A percentile compares a stretch with the other conserved stretches of the same genome.
phyloP scores from a whole-genome alignment of 1,140 invertebrate species.

The Drosophila serrata region DNA sequence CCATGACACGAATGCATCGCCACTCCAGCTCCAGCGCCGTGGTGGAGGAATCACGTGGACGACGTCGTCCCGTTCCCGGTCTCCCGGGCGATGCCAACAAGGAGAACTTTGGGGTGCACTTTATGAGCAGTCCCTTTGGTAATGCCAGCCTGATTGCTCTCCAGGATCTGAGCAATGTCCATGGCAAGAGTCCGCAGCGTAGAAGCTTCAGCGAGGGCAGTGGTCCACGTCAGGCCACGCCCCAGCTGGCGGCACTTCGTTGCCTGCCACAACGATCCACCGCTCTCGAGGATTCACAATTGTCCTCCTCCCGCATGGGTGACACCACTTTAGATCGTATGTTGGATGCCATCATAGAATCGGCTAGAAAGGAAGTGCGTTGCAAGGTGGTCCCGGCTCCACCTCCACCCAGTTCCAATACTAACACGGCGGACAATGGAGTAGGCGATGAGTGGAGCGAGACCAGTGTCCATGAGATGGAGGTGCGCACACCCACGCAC shows the following conservation, averaged over 20 bases:
- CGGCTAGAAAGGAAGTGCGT: constrained; percentile 75
- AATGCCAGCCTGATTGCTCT: constrained; percentile 77
- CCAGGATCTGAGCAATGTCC: constrained; percentile 80
- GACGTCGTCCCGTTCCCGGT: constrained; percentile 27
- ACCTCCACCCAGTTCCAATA: neutral
- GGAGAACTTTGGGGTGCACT: constrained; percentile 81
- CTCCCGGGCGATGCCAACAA: constrained; percentile 66
- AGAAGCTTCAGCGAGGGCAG: constrained; percentile 71
- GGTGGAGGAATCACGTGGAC: constrained; percentile 61
- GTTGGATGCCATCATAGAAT: constrained; percentile 84
- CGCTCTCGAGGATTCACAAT: constrained; percentile 67
- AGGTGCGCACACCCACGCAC: constrained; percentile 81
- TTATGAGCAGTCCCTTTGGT: constrained; percentile 78
- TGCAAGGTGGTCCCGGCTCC: constrained; percentile 36
- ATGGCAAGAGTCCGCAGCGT: constrained; percentile 76
- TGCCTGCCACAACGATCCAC: constrained; percentile 45
- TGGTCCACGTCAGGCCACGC: constrained; percentile 68
- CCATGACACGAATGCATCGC: constrained; percentile 79
- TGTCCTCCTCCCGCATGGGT: constrained; percentile 82
- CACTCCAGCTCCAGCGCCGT: constrained; percentile 73
- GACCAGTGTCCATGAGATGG: constrained; percentile 81
- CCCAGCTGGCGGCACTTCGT: constrained; percentile 63
- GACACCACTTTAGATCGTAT: constrained; percentile 83
- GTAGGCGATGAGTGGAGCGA: constrained; percentile 65
- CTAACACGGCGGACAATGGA: constrained; percentile 7